Percentiles rank a stretch among this genome's conserved stretches.
Evolutionary conservation across 2,113 vertebrate species (phyloP).

Genomic region (Sinocyclocheilus rhinocerous): DNA sequence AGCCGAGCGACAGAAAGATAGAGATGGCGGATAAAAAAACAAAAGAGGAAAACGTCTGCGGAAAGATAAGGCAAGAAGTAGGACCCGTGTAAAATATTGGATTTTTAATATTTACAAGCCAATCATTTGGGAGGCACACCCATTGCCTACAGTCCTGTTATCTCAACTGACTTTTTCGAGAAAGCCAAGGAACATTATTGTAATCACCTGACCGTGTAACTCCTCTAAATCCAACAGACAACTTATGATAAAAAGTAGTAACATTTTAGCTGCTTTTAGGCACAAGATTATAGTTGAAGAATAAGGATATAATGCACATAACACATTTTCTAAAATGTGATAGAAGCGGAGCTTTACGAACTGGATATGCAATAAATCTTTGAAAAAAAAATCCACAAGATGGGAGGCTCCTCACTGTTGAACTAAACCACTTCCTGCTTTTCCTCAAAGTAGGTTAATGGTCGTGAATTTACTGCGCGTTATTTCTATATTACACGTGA

Average conservation of each 20-base stretch:
- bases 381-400: slow-evolving; percentile 21
- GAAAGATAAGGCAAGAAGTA: too few species aligned
- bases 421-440: slow-evolving; percentile 52
- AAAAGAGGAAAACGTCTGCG: too few species aligned
- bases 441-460: slow-evolving; percentile 30
- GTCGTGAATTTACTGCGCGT: not conserved
- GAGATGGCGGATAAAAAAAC: too few species aligned
- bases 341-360: not conserved
- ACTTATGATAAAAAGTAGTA: not conserved
- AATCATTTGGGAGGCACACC: slow-evolving; percentile 9
- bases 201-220: not conserved
- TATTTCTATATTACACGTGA: not conserved
- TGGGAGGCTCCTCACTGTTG: slow-evolving; percentile 28
- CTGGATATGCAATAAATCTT: not conserved
- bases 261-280: not conserved
- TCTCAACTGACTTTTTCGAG: not conserved
- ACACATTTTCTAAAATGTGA: not conserved
- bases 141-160: not conserved
- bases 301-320: not conserved
- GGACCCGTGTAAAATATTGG: too few species aligned
- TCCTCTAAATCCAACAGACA: not conserved
- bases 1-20: too few species aligned
- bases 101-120: not conserved
- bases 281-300: not conserved
- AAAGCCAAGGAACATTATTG: not conserved